These are phyloP conservation scores for Boulengeromyrus knoepffleri DNA, from an alignment of 2,113 vertebrate species.

Conservation along the genomic window DNA sequence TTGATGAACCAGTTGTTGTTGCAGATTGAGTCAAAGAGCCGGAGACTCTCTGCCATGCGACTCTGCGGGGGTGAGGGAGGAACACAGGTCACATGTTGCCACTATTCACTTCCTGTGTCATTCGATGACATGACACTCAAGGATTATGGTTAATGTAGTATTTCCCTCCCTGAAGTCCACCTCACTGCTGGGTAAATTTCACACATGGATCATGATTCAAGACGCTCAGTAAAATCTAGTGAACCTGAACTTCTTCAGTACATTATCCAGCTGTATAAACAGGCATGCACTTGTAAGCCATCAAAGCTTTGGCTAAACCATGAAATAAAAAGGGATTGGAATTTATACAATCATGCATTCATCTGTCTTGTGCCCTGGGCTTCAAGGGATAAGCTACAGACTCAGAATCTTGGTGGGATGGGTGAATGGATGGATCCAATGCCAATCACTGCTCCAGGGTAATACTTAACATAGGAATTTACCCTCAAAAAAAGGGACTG, in stretches of 20 bases:
- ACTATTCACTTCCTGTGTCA: neutral
- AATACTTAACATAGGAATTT: neutral
- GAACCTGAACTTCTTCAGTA: neutral
- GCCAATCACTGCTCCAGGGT: neutral
- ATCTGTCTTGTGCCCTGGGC: neutral
- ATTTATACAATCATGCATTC: neutral
- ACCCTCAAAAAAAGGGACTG: neutral
- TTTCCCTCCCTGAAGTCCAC: neutral
- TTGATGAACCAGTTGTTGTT: constrained; percentile 99
- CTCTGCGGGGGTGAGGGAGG: constrained; percentile 59
- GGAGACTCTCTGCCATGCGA: constrained; percentile 97
- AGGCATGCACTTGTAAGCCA: neutral
- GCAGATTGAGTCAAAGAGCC: constrained; percentile 98
- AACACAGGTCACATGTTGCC: neutral
- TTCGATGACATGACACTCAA: neutral
- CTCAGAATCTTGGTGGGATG: neutral
- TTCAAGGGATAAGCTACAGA: neutral
- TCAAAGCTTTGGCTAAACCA: neutral
- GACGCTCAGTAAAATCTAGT: neutral
- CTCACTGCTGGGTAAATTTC: neutral
- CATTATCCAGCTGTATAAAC: neutral
- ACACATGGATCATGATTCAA: neutral
- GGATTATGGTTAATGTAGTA: neutral
- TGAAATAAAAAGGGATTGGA: neutral
- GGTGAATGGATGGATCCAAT: neutral